Evolutionary conservation across 2,888 invertebrate genomes (phyloP), one percentile per base, ranked within the genome.

Genomic region (Hartigia nigra): DNA sequence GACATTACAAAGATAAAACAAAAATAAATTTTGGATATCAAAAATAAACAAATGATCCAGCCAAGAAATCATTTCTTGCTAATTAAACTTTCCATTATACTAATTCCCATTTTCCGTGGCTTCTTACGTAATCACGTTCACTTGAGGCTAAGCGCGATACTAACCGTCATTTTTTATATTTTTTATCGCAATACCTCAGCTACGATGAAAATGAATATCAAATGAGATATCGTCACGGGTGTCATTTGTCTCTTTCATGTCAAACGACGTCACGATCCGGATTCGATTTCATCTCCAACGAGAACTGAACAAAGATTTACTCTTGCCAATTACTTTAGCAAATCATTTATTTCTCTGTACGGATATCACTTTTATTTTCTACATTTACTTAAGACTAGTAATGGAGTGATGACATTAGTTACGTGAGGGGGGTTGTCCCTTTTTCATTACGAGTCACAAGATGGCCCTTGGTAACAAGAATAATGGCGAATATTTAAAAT

Each of bases 191-290:
- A 55, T 55, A 55, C 23, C 23, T 55, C 55, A 55, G 12, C 34
- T 35, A 72, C 79, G 79, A 81, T 79, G 79, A 79, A 78, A 82
- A 81, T 82, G 79, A 82, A 82, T 82, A 79, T 79, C 79, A 72
- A 81, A 79, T 77, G 77, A 78, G 69, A 79, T 77, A 78, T 75
- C 75, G 74, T 39, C 77, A 69, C 35, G 76, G 81, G 74, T 78
- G 72, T 76, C 69, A 78, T 79, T 79, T 81, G 80, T 79, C 81
- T 82, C 81, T 79, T 79, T 81, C 78, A 79, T 81, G 79, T 82
- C 79, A 82, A 79, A 82, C 82, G 78, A 74, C 75, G 74, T 75
- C 74, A 75, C 69, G 76, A 78, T 80, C 39, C 23, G 23, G 55
- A 55, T 55, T 55, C 23, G 55, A 14, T 55, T 55, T 55, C 55